phyloP scores from a whole-genome alignment of 2,113 vertebrate species.

The Pionites leucogaster region DNA sequence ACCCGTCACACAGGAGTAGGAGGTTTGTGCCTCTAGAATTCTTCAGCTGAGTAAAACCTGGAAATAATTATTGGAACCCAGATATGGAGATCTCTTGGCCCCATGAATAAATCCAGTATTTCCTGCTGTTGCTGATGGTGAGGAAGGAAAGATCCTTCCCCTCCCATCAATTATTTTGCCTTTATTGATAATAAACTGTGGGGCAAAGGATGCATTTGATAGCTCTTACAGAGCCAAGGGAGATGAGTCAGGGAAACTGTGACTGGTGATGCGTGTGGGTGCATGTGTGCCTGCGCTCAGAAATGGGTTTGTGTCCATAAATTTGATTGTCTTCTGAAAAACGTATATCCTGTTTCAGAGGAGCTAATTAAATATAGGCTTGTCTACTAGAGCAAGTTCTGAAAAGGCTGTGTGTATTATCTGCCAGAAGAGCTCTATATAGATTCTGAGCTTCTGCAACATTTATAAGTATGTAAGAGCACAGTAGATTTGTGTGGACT shows the following conservation, averaged over 20 bases:
- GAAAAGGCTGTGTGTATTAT: not conserved
- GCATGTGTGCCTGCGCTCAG: too few species aligned
- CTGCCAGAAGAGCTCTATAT: not conserved
- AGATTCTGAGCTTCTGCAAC: not conserved
- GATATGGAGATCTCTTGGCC: not conserved
- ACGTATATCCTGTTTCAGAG: fast-evolving
- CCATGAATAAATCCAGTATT: fast-evolving
- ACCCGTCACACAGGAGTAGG: not conserved
- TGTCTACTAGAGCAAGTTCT: not conserved
- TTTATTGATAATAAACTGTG: not conserved
- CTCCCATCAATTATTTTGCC: not conserved
- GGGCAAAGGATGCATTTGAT: not conserved
- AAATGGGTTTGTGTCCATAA: not conserved
- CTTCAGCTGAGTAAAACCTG: not conserved
- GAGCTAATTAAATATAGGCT: conserved; percentile 20
- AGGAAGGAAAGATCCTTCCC: not conserved
- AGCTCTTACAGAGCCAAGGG: not conserved
- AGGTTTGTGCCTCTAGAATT: not conserved
- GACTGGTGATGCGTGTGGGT: fast-evolving
- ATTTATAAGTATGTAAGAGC: not conserved
- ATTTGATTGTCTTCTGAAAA: not conserved
- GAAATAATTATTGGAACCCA: fast-evolving
- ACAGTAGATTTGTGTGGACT: not conserved
- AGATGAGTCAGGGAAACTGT: fast-evolving
- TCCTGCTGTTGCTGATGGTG: not conserved